Evolutionary conservation across 2,797 vertebrate genomes (phyloP), one percentile per base, ranked within the genome.

Genomic region (Australoheros facetus): DNA sequence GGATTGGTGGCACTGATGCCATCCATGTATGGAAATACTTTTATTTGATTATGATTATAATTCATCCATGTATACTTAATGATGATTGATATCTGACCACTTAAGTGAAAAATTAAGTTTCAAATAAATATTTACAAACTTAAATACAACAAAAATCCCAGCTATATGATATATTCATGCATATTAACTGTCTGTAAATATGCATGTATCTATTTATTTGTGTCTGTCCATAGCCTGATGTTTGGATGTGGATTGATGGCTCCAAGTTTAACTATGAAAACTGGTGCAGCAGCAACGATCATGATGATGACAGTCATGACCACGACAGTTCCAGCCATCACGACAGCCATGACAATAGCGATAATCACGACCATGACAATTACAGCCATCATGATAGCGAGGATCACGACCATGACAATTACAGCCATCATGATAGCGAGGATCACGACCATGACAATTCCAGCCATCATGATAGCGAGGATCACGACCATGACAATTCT

Each of bases 231-330:
- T 1, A 89, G 88, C 0, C 1, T 1, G 3, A 7, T 1, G 5
- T 75, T 1, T 88, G 89, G 87, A 42, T 91, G 85, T 91, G 89
- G 91, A 75, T 19, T 1, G 89, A 88, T 4, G 91, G 89, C 37
- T 71, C 83, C 7, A 72, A 4, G 30, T 91, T 89, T 19, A 0
- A 55, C n/a, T 91, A 83, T 7, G 0, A 72, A 0, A 28, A 88
- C 77, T 86, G 82, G 78, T 3, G 1, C 3, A 0, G 7, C 2
- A 28, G 66, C 0, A 1, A 54, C 0, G 1, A 21, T 3, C 1
- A 71, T 3, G 0, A 56, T 1, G 0, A 39, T 0, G 32, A 59
- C 7, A 19, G n/a, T 28, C 14, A 32, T 4, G 30, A 32, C 30
- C 30, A 32, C 1, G 30, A 42, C 12, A 12, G 13, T 39, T 7